Base-by-base conservation (phyloP, 2,113 vertebrate genomes). In the Psophia crepitans region DNA sequence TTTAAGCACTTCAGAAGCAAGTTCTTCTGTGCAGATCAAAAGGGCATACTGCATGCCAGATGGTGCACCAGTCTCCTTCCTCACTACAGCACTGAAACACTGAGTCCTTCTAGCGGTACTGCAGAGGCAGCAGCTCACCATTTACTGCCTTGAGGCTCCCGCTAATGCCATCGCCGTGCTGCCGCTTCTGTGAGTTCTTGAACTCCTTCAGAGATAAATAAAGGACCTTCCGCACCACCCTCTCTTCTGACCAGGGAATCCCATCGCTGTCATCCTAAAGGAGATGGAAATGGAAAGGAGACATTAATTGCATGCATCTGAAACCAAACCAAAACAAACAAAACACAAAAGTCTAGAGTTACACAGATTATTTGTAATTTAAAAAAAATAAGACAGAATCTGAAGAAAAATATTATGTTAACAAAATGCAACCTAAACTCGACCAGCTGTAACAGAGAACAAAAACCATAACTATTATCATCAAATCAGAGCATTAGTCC, bases 161-260 rank as follows among this genome's bases (percentile, higher is more conserved):
- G 1, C 98, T 90, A 93, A 99, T 96, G 96, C 98, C 96, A 53
- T 99, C 99, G 4, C 98, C 98, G 12, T 99, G 98, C 97, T 99
- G 99, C 93, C 99, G 98, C 98, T 99, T 99, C 98, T 99, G 99
- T 60, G 99, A 98, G 9, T 99, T 99, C 99, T 99, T 99, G 98
- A 99, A 99, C 98, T 99, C 99, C 98, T 99, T 99, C 79, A 99
- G 98, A 89, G 99, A 99, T 94, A 99, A 98, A 97, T 99, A 99
- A 87, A 99, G 99, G 97, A 99, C 99, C 98, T 99, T 99, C 75
- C 99, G 99, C 97, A 99, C 99, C 97, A 99, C 99, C 95, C 99
- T 98, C 98, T 99, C 99, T 97, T 99, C 99, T 93, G 99, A 99
- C 99, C 99, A 99, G n/a, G 99, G 99, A 98, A 99, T 99, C 96